Percentiles rank a stretch among this genome's conserved stretches.
Conservation (phyloP, 2,888 invertebrate species). For the Dryomyza anilis region DNA sequence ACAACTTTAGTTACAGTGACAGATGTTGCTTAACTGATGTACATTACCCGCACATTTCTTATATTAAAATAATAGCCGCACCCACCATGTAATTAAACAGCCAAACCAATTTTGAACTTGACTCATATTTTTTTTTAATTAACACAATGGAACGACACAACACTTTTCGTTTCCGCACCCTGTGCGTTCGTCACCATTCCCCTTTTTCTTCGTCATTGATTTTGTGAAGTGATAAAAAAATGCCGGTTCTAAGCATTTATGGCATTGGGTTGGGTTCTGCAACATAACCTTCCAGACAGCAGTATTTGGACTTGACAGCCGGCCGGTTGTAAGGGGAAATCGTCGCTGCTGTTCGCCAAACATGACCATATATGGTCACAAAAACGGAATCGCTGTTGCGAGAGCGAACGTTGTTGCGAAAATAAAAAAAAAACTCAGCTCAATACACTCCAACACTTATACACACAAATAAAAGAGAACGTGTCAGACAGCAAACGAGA, state of each 20-base stretch:
- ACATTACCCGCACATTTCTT: not conserved
- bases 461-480: too few species aligned
- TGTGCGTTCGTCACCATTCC: not conserved
- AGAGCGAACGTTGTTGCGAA: not conserved
- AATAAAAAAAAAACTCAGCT: not conserved
- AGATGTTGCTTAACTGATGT: too few species aligned
- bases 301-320: not conserved
- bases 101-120: constrained; percentile 38
- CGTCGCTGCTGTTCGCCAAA: constrained; percentile 42
- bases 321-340: not conserved
- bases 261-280: constrained; percentile 12
- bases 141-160: too few species aligned
- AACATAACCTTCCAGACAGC: constrained; percentile 3
- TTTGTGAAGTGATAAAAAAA: constrained; percentile 26
- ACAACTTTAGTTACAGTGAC: too few species aligned
- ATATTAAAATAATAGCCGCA: not conserved
- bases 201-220: not conserved
- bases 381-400: constrained; percentile 46
- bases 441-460: not conserved
- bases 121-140: constrained; percentile 36
- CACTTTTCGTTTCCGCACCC: not conserved
- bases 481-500: too few species aligned
- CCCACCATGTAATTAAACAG: not conserved
- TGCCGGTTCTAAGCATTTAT: constrained; percentile 36
- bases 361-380: constrained; percentile 62